Base-by-base conservation (phyloP, 2,888 invertebrate species). In the Melangyna quadrimaculata region DNA sequence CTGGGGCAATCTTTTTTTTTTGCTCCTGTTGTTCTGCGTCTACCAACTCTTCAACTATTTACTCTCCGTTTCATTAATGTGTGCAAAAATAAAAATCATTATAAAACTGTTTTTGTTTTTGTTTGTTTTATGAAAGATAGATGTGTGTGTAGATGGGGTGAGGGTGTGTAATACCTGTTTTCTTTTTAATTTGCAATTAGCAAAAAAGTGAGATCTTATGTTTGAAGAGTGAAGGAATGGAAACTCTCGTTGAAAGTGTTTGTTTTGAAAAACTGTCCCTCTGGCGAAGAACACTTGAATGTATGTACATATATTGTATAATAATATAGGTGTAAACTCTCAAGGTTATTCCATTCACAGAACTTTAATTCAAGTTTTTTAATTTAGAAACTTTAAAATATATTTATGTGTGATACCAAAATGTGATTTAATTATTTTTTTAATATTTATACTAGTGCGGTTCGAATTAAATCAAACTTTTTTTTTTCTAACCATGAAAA, bases 181-280 rank as follows among this genome's bases (percentile, higher is more conserved):
- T 32, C 5, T 22, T 53, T 67, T 72, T 73, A 73, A 71, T 55
- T 78, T 65, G 45, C 71, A 79, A 84, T 84, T 75, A 72, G 45
- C 69, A 63, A 22, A 71, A n/a, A 10, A 59, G 29, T 35, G 61
- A 55, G 17, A 45, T 59, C 74, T 32, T 29, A 51, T 35, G 67
- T 6, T n/a, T 22, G n/a, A 59, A 53, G 17, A 29, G n/a, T 29
- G 17, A 4, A 32, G 12, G 43, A 63, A 32, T 61, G 53, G 8
- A 5, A 40, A 40, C 32, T 40, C 57, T 73, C 19, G 35, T 53
- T 59, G 43, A 9, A 37, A 35, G 45, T 63, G 35, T n/a, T 59
- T 61, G 5, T 73, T 79, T 43, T 72, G 27, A 43, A n/a, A 65
- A 29, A 65, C 37, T 75, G 53, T 53, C 27, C 61, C 59, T 51